Evolutionary conservation across 2,113 vertebrate genomes (phyloP).

Genomic region (Xenotilapia longispinis): DNA sequence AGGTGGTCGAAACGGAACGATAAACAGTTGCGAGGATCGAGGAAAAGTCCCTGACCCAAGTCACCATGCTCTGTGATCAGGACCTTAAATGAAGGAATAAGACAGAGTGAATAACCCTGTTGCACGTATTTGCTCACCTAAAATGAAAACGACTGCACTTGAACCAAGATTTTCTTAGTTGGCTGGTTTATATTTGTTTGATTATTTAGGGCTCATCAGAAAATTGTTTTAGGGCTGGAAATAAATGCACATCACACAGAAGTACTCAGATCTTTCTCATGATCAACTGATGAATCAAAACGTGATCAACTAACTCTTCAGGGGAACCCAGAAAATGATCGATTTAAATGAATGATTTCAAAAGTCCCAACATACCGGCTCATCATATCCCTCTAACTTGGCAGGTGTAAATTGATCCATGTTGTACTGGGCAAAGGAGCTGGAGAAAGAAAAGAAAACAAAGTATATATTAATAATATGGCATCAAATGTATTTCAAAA

Average conservation of each 20-base stretch:
- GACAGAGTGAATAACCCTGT: neutral
- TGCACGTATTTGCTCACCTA: neutral
- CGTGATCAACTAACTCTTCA: neutral
- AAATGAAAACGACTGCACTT: neutral
- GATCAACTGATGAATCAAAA: neutral
- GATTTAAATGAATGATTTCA: neutral
- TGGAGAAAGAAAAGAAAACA: slow-evolving; percentile 38
- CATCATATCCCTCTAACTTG: slow-evolving; percentile 93
- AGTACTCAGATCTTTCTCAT: neutral
- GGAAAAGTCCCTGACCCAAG: slow-evolving; percentile 90
- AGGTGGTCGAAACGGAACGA: slow-evolving; percentile 96
- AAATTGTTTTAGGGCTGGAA: neutral
- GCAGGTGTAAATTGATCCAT: slow-evolving; percentile 99
- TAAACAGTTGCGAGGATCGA: slow-evolving; percentile 89
- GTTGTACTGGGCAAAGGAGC: slow-evolving; percentile 99
- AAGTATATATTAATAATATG: neutral
- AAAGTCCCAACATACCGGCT: slow-evolving; percentile 77
- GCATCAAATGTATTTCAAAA: neutral
- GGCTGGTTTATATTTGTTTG: neutral
- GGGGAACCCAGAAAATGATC: neutral
- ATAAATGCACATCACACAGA: neutral
- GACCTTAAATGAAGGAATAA: slow-evolving; percentile 66
- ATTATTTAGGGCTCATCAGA: neutral
- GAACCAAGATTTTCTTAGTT: neutral
- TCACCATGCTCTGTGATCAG: slow-evolving; percentile 98